Evolutionary conservation across 2,888 invertebrate genomes (phyloP).

Genomic region (Herminia tarsipennalis): DNA sequence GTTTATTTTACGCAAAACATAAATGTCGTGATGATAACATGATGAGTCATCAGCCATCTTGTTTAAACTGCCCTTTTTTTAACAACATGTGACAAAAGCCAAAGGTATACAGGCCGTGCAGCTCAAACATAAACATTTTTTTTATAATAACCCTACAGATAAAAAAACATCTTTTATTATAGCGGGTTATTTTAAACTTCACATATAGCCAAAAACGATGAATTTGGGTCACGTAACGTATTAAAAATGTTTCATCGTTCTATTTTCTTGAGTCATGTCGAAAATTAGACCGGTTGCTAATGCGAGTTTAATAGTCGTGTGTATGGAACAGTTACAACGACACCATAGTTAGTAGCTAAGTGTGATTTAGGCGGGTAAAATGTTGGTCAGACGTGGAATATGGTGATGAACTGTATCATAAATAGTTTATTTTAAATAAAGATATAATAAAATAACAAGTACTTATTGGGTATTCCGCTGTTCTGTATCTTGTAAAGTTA

Average conservation of each 20-base stretch:
- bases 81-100: not conserved
- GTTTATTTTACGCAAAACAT: not conserved
- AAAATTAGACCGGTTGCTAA: conserved; percentile 18
- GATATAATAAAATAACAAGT: no score
- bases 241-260: conserved; percentile 9
- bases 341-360: conserved; percentile 4
- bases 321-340: conserved; percentile 27
- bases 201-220: no score
- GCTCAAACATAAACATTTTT: not conserved
- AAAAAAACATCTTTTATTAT: not conserved
- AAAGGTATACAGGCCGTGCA: conserved; percentile 1
- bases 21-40: not conserved
- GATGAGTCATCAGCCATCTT: not conserved
- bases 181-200: not conserved
- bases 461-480: no score
- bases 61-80: conserved; percentile 3
- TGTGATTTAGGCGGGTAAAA: conserved; percentile 5
- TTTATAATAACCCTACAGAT: not conserved
- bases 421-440: no score
- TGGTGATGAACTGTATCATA: not conserved
- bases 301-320: conserved; percentile 27
- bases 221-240: not conserved
- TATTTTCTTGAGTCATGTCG: conserved; percentile 13
- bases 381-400: not conserved
- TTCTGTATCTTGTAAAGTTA: no score